Conservation (phyloP, 2,888 invertebrate species). For the Phyto melanocephala region DNA sequence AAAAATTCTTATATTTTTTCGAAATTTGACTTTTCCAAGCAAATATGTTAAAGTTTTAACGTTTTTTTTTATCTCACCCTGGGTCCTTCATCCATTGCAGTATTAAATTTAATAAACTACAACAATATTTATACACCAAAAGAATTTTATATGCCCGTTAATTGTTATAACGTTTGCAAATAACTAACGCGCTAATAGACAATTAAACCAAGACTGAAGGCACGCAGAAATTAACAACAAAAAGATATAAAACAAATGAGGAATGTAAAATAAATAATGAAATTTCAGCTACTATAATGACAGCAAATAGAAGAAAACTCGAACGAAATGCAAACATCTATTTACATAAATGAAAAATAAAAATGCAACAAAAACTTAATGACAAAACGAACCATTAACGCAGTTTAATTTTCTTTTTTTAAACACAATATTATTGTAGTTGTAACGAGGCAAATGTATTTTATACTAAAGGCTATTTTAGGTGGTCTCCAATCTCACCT, state of each 20-base stretch:
- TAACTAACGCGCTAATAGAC: slow-evolving; percentile 38
- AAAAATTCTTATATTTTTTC: too few species aligned
- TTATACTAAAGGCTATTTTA: too few species aligned
- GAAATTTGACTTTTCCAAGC: too few species aligned
- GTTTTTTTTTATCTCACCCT: too few species aligned
- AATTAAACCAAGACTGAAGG: slow-evolving; percentile 45
- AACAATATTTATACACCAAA: too few species aligned
- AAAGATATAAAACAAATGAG: slow-evolving; percentile 16
- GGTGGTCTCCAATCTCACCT: too few species aligned
- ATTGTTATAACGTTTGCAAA: neutral
- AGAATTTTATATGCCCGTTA: neutral
- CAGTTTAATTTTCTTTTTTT: slow-evolving; percentile 1
- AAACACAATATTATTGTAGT: too few species aligned
- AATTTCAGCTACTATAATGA: slow-evolving; percentile 22
- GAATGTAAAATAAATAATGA: slow-evolving; percentile 61
- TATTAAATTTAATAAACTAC: too few species aligned
- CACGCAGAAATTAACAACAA: slow-evolving; percentile 44
- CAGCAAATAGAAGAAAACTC: slow-evolving; percentile 27
- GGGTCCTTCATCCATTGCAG: slow-evolving; percentile 13
- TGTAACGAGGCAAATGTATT: too few species aligned
- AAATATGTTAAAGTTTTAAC: too few species aligned
- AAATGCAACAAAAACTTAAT: slow-evolving; percentile 14
- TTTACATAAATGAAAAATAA: neutral
- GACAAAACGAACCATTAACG: slow-evolving; percentile 47
- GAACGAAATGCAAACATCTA: slow-evolving; percentile 6